Evolutionary conservation across 2,797 vertebrate species (phyloP).

Genomic region (Gambelia wislizenii): DNA sequence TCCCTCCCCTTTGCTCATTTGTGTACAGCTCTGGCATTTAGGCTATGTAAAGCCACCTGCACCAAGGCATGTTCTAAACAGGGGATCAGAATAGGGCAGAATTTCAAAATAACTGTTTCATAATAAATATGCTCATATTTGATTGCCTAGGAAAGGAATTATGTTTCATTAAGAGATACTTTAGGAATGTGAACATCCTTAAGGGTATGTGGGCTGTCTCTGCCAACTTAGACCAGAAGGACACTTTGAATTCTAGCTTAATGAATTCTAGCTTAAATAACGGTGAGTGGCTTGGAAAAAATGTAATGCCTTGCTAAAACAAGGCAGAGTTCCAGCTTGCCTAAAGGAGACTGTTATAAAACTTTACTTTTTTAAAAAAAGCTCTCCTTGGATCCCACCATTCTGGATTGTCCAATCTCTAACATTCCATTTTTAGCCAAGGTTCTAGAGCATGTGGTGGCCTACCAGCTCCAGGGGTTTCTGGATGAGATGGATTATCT

Average conservation of each 20-base stretch:
- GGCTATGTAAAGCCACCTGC: background rate
- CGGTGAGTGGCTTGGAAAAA: background rate
- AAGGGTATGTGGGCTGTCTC: too few species aligned
- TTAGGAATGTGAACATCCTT: background rate
- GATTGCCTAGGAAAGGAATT: background rate
- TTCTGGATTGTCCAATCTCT: too few species aligned
- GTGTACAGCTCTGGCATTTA: background rate
- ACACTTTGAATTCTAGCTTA: background rate
- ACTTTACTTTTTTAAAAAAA: too few species aligned
- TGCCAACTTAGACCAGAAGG: background rate
- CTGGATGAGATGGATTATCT: too few species aligned
- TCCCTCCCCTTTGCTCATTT: background rate
- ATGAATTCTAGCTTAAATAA: too few species aligned
- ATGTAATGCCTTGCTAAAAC: too few species aligned
- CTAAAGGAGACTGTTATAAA: too few species aligned
- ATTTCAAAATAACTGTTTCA: background rate
- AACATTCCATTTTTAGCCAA: too few species aligned
- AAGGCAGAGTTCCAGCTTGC: too few species aligned
- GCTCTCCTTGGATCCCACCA: too few species aligned
- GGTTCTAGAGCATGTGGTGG: too few species aligned
- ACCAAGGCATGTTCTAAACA: background rate
- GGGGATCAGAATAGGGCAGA: background rate
- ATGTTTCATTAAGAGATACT: background rate
- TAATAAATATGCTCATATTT: background rate
- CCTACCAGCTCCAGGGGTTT: too few species aligned